A percentile compares a stretch with the other conserved stretches of the same genome.
These are phyloP conservation scores for Temnopleurus reevesii DNA, from an alignment of 53 echinoderm and acorn worm genomes.

Conservation along the genomic window DNA sequence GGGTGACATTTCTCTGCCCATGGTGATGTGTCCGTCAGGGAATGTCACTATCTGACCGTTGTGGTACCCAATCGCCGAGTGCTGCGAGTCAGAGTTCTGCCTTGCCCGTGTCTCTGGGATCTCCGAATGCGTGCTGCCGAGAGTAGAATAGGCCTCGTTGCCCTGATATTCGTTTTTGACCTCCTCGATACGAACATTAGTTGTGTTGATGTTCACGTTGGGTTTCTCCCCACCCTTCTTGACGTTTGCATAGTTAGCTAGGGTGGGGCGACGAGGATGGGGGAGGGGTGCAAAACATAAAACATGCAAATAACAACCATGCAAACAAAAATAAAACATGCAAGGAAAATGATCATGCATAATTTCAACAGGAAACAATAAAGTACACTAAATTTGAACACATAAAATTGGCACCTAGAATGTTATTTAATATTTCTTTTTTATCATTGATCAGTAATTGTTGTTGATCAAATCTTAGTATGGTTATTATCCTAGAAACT, in stretches of 20 bases:
- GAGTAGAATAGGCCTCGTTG: conserved; percentile 60
- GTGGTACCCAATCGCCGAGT: conserved; percentile 60
- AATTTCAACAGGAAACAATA: too few species aligned
- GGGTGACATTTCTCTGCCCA: not conserved
- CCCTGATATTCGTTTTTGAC: conserved; percentile 64
- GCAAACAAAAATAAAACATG: conserved; percentile 22
- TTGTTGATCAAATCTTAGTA: too few species aligned
- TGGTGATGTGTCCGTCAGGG: conserved; percentile 48
- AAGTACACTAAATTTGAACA: too few species aligned
- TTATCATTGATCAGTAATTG: too few species aligned
- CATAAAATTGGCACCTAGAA: too few species aligned
- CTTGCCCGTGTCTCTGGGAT: conserved; percentile 36
- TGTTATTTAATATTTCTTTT: too few species aligned
- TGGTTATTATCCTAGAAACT: too few species aligned
- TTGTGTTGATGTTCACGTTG: conserved; percentile 80
- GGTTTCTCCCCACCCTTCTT: conserved; percentile 59
- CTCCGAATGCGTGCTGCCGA: conserved; percentile 61
- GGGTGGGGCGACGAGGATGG: not conserved
- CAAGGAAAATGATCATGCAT: not conserved
- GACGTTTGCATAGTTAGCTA: conserved; percentile 52
- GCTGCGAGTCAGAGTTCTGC: conserved; percentile 51
- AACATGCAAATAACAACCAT: conserved; percentile 45
- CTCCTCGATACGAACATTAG: conserved; percentile 77
- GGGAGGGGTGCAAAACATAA: not conserved
- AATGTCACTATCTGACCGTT: conserved; percentile 84